Conservation (phyloP, 2,888 invertebrate genomes). For the Agrotis segetum region DNA sequence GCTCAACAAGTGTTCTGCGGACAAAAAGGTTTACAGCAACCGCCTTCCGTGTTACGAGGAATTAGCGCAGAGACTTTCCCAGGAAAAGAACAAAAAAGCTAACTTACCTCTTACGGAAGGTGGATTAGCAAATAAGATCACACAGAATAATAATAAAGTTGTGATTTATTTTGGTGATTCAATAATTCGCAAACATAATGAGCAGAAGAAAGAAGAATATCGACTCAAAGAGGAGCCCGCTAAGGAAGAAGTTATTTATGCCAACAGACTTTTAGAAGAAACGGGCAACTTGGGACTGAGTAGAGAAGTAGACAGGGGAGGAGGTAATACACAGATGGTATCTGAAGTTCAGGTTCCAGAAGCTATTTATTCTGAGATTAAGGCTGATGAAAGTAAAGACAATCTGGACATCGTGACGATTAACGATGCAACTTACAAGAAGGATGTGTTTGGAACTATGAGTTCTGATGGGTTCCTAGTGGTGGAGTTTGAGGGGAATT, state of each 20-base stretch:
- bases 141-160: conserved; percentile 92
- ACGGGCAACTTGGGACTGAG: conserved; percentile 79
- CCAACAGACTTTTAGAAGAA: conserved; percentile 82
- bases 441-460: conserved; percentile 83
- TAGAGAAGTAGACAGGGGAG: conserved; percentile 81
- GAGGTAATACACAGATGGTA: conserved; percentile 76
- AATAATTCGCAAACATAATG: conserved; percentile 88
- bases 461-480: conserved; percentile 91
- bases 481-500: conserved; percentile 92
- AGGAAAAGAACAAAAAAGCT: conserved; percentile 87
- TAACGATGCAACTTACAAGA: conserved; percentile 86
- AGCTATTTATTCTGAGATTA: conserved; percentile 86
- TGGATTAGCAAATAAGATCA: conserved; percentile 85
- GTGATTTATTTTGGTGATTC: conserved; percentile 94
- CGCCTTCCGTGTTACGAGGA: conserved; percentile 89
- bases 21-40: conserved; percentile 83
- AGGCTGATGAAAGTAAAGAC: conserved; percentile 73
- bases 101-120: conserved; percentile 77
- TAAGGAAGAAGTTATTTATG: conserved; percentile 86
- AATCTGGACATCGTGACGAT: conserved; percentile 76
- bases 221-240: conserved; percentile 72
- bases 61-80: conserved; percentile 83
- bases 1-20: conserved; percentile 73
- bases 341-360: conserved; percentile 86
- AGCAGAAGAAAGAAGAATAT: conserved; percentile 84